A percentile compares a stretch with the other conserved stretches of the same genome.
Conservation (phyloP, 2,888 invertebrate genomes). For the Tribolium freemani region DNA sequence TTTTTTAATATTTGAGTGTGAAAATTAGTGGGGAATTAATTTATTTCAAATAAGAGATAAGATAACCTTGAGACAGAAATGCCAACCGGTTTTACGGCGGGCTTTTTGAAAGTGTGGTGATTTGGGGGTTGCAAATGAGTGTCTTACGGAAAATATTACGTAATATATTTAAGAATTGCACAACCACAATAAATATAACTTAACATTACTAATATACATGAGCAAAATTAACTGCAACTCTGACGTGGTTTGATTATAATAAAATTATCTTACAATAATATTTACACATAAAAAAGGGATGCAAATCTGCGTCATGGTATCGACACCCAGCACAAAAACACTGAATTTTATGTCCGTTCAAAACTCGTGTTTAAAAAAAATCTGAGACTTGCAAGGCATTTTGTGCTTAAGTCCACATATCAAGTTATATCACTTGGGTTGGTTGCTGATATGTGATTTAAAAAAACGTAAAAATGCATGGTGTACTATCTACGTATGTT, state of each 20-base stretch:
- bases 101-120: too few relatives aligned
- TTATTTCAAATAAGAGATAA: too few relatives aligned
- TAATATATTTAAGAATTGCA: constrained; percentile 45
- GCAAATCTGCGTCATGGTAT: constrained; percentile 40
- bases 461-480: constrained; percentile 14
- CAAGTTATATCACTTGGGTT: constrained; percentile 4
- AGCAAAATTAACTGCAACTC: constrained; percentile 37
- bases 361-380: background rate
- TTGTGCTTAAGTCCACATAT: constrained; percentile 15
- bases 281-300: constrained; percentile 33
- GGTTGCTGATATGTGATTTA: constrained; percentile 33
- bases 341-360: constrained; percentile 1
- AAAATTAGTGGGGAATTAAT: too few relatives aligned
- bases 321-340: background rate
- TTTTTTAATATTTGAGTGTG: too few relatives aligned
- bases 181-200: constrained; percentile 45
- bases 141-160: constrained; percentile 35
- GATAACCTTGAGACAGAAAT: too few relatives aligned
- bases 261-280: constrained; percentile 38
- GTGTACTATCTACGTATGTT: constrained; percentile 76
- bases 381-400: constrained; percentile 22
- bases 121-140: too few relatives aligned
- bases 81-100: too few relatives aligned
- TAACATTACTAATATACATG: constrained; percentile 38
- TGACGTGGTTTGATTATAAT: constrained; percentile 13